Conservation (phyloP, 2,797 vertebrate genomes). For the Centroberyx gerrardi region DNA sequence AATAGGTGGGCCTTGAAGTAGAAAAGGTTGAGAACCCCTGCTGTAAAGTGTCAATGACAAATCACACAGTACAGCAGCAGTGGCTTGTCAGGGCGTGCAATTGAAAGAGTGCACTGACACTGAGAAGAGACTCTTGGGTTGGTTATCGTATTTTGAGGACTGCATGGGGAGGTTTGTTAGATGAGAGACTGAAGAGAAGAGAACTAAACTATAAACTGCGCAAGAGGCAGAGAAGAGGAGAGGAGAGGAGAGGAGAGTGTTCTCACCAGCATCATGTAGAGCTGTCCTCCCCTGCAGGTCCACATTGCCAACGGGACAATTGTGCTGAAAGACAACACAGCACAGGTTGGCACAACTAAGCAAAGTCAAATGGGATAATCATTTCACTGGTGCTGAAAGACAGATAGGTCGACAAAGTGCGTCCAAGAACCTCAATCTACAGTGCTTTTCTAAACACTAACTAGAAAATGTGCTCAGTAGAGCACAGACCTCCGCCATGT, state of each 20-base stretch:
- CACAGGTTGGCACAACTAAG: constrained; percentile 1
- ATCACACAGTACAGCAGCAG: neutral
- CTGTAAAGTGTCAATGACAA: too few species aligned
- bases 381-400: neutral
- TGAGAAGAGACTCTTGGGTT: neutral
- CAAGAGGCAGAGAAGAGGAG: neutral
- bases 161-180: too few species aligned
- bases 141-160: neutral
- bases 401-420: neutral
- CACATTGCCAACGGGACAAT: constrained; percentile 94
- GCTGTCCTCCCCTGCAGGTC: constrained; percentile 96
- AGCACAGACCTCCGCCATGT: too few species aligned
- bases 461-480: neutral
- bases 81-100: neutral
- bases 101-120: neutral
- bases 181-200: too few species aligned
- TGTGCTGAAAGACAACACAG: constrained; percentile 87
- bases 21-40: too few species aligned
- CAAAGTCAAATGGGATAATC: neutral
- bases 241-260: neutral
- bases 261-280: constrained; percentile 95
- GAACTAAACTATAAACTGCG: neutral
- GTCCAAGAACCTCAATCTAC: neutral
- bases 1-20: too few species aligned
- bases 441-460: neutral